These are phyloP conservation scores for Archips xylosteana DNA, from an alignment of 2,888 invertebrate species.

Conservation along the genomic window DNA sequence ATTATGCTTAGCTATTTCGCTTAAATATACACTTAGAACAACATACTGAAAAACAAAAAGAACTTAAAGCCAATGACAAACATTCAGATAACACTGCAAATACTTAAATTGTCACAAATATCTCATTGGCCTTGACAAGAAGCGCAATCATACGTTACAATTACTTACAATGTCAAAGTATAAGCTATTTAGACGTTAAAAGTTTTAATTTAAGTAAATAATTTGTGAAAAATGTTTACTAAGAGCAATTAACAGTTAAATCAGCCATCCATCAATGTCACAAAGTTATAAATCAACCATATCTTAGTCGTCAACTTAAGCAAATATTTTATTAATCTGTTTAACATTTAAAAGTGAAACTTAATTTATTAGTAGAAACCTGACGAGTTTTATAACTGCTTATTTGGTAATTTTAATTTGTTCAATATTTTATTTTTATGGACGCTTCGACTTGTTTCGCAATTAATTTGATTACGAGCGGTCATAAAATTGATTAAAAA, in stretches of 20 bases:
- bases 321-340: constrained; percentile 43
- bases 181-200: constrained; percentile 21
- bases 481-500: constrained; percentile 29
- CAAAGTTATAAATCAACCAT: constrained; percentile 53
- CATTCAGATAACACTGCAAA: constrained; percentile 25
- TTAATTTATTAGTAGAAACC: constrained; percentile 41
- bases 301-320: constrained; percentile 46
- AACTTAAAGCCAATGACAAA: constrained; percentile 1
- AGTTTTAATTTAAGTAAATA: constrained; percentile 35
- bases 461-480: constrained; percentile 28
- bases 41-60: neutral
- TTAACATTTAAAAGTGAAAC: constrained; percentile 43
- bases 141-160: constrained; percentile 6
- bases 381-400: constrained; percentile 31
- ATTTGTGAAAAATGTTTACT: constrained; percentile 44
- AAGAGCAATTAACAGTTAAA: constrained; percentile 48
- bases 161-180: constrained; percentile 35
- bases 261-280: constrained; percentile 55
- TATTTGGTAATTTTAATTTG: constrained; percentile 39
- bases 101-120: constrained; percentile 18
- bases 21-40: too few species aligned
- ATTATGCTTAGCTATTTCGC: too few species aligned
- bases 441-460: constrained; percentile 32
- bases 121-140: constrained; percentile 18
- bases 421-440: constrained; percentile 36